Conservation (phyloP, 2,113 vertebrate species). For the Pachycephala philippinensis region DNA sequence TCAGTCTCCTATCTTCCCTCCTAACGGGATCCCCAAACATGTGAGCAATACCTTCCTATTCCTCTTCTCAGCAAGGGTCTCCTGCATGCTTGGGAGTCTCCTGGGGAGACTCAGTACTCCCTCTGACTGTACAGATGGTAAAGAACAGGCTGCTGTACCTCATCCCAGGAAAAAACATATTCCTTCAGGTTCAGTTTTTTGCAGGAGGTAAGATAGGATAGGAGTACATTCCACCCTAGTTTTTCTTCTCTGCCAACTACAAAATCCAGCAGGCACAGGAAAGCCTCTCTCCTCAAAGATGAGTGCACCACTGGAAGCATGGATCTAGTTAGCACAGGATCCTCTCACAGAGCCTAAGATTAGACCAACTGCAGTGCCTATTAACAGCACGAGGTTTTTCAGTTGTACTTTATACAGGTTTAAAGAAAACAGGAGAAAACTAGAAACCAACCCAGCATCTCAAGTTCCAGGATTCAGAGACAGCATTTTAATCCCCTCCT, state of each 20-base stretch:
- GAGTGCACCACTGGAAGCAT: fast-evolving
- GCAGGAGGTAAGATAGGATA: background rate
- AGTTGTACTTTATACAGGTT: background rate
- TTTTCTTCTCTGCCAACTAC: background rate
- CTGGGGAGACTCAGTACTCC: background rate
- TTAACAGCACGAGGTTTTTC: background rate
- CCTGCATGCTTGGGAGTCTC: background rate
- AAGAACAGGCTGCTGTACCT: background rate
- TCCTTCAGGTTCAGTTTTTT: background rate
- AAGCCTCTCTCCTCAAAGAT: background rate
- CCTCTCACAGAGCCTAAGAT: background rate
- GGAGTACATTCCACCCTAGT: background rate
- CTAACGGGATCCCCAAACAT: background rate
- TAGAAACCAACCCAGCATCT: background rate
- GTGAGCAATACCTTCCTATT: background rate
- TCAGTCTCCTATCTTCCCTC: background rate
- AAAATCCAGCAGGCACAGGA: background rate
- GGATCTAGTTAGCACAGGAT: background rate
- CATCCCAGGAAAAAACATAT: background rate
- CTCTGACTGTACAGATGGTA: background rate
- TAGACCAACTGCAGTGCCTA: background rate
- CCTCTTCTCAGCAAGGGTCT: background rate
- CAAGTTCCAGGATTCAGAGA: background rate
- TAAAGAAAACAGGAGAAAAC: background rate
- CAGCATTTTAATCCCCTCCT: background rate